Base-by-base conservation (phyloP, 2,113 vertebrate species). In the Cyprinodon brontotheroides region DNA sequence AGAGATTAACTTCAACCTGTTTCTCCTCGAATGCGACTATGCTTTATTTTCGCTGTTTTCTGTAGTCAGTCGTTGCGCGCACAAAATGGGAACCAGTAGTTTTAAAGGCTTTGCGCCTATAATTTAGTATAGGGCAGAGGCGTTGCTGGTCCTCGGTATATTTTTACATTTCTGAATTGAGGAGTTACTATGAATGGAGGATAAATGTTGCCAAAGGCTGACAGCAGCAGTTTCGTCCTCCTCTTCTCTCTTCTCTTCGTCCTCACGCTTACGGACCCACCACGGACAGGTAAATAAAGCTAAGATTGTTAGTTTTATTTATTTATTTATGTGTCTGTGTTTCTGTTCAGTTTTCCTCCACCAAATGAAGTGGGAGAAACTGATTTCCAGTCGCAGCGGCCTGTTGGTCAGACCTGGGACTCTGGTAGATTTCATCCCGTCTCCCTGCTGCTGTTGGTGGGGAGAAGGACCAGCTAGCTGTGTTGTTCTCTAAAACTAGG, bases 121-220 rank as follows among this genome's bases (percentile, higher is more conserved):
- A 83, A 78, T 65, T 59, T 64, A 11, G 53, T 40, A 75, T 80
- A 75, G 65, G 85, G 77, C 61, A 83, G 61, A 59, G 85, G 70
- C 77, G 74, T 73, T 65, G 85, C 75, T 72, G 65, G 84, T 83
- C 82, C 74, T 86, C 75, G 82, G 80, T 86, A 50, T 85, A 79
- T 90, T 66, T 73, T 91, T 76, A 65, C 7, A 88, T 93, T 94
- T 92, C 93, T 92, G 83, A 83, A 85, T 92, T 87, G 88, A 87
- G 94, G 90, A 94, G 93, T 89, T 95, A 97, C 94, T 95, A 98
- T 98, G 97, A 97, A 96, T 96, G 96, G 96, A 96, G 97, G 96
- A 98, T 98, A 98, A 97, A 98, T 98, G 97, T 96, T 97, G 95
- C 96, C 95, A 92, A 97, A 96, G 92, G 94, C 96, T 92, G 96